These are phyloP conservation scores for Ciona savignyi DNA, from an alignment of 23 tunicate species.

Conservation along the genomic window DNA sequence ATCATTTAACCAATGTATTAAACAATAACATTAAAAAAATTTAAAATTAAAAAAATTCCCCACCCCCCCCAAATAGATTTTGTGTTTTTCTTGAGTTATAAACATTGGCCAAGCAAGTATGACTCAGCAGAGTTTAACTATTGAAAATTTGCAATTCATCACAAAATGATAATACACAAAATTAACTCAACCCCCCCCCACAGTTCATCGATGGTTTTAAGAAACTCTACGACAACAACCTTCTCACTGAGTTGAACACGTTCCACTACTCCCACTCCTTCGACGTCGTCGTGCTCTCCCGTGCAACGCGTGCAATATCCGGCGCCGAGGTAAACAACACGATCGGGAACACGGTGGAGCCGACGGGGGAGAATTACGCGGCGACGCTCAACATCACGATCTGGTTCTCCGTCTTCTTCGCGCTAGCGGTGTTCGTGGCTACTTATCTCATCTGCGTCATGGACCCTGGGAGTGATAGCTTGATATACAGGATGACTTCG, in stretches of 20 bases:
- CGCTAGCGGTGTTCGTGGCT: conserved; percentile 39
- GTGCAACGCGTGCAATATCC: conserved; percentile 18
- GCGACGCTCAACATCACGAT: conserved; percentile 50
- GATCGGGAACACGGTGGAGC: conserved; percentile 18
- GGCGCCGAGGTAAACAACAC: conserved; percentile 4
- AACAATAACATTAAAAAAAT: no score
- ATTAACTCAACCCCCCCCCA: no score
- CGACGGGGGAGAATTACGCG: conserved; percentile 23
- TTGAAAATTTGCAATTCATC: neutral
- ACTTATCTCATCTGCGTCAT: conserved; percentile 73
- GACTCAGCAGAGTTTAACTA: no score
- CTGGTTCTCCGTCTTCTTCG: conserved; percentile 56
- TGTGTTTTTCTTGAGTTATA: no score
- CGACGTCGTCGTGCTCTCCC: conserved; percentile 3
- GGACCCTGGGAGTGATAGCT: conserved; percentile 83
- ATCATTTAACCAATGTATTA: no score
- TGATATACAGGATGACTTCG: conserved; percentile 68
- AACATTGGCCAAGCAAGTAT: no score
- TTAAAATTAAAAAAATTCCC: no score
- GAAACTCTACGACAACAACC: conserved; percentile 13
- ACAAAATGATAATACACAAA: neutral
- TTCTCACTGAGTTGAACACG: conserved; percentile 43
- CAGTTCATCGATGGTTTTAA: conserved; percentile 22
- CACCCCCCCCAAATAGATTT: no score
- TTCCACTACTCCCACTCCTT: neutral